These are phyloP conservation scores for Pardalotus punctatus DNA, from an alignment of 2,113 vertebrate species.

Conservation along the genomic window DNA sequence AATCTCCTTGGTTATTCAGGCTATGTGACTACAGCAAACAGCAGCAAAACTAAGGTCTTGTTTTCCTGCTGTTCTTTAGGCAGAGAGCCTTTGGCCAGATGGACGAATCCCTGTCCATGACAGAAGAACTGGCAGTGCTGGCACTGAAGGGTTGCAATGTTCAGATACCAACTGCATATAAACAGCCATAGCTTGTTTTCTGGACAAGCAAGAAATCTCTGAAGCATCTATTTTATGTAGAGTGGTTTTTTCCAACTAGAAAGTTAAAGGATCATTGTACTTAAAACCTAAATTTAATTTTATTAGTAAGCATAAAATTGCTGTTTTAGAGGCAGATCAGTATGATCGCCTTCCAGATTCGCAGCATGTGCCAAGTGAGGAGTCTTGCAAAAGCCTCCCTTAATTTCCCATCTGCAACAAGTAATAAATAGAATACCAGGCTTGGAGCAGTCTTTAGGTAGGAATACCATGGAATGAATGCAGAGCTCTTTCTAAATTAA, in stretches of 20 bases:
- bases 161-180: neutral
- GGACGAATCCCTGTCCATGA: neutral
- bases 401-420: slow-evolving; percentile 53
- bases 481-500: slow-evolving; percentile 24
- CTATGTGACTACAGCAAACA: neutral
- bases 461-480: slow-evolving; percentile 17
- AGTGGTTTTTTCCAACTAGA: neutral
- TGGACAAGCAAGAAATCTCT: neutral
- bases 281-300: neutral
- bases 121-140: neutral
- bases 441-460: slow-evolving; percentile 26
- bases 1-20: neutral
- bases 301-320: slow-evolving; percentile 15
- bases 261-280: neutral
- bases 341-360: neutral
- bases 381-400: slow-evolving; percentile 26
- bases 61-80: neutral
- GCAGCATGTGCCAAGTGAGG: neutral
- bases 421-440: slow-evolving; percentile 45
- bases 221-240: neutral
- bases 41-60: neutral
- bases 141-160: neutral
- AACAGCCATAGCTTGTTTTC: neutral
- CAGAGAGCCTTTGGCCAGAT: neutral
- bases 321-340: neutral